A percentile compares a stretch with the other conserved stretches of the same genome.
These are phyloP conservation scores for Lophotriccus pileatus DNA, from an alignment of 2,797 vertebrate genomes.

Conservation along the genomic window DNA sequence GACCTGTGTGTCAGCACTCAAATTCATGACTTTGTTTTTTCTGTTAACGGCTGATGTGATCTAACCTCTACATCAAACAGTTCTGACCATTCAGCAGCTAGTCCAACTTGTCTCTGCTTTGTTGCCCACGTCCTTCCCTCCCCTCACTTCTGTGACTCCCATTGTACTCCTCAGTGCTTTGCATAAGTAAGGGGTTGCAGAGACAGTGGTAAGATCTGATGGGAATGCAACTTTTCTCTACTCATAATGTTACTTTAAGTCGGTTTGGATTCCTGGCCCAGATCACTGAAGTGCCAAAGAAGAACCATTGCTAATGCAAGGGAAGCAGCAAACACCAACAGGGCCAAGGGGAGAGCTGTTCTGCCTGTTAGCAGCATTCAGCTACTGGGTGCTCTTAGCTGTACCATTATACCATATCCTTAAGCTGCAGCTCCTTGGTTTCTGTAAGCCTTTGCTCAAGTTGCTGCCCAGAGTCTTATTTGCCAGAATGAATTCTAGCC, in stretches of 20 bases:
- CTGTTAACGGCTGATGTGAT: not conserved
- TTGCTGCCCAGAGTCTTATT: not conserved
- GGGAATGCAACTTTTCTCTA: not conserved
- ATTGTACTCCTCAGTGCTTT: not conserved
- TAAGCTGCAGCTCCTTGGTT: not conserved
- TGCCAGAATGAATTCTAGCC: not conserved
- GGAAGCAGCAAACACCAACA: not conserved
- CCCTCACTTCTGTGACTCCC: not conserved
- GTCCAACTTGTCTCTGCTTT: not conserved
- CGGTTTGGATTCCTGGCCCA: not conserved
- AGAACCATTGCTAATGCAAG: not conserved
- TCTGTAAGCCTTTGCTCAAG: not conserved
- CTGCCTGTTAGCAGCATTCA: not conserved
- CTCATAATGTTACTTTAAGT: not conserved
- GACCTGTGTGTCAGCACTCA: not conserved
- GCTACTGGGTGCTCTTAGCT: not conserved
- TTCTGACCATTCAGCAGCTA: not conserved
- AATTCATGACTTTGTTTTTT: not conserved
- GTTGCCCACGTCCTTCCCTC: not conserved
- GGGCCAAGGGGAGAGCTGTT: not conserved
- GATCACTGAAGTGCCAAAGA: not conserved
- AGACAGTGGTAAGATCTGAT: not conserved
- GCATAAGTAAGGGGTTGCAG: not conserved
- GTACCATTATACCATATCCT: not conserved
- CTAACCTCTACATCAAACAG: not conserved